Conservation (phyloP, 2,888 invertebrate species). For the Coecobrya sp. region DNA sequence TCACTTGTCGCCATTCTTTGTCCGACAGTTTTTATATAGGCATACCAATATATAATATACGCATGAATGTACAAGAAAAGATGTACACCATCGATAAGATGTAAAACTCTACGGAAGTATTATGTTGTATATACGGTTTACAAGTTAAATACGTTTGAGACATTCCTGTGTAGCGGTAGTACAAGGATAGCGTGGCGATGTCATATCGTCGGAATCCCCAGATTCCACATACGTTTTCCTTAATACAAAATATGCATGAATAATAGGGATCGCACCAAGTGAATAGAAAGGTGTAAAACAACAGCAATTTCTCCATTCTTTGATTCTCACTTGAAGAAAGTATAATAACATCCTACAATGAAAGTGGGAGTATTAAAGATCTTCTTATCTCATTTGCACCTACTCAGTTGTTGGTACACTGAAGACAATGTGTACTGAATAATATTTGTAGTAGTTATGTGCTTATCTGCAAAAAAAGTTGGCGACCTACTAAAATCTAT, state of each 20-base stretch:
- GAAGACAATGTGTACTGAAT: no score
- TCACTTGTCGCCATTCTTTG: conserved; percentile 75
- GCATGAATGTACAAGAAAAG: not conserved
- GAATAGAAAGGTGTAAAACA: conserved; percentile 46
- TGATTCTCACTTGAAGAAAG: conserved; percentile 5
- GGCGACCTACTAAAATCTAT: no score
- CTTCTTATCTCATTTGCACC: not conserved
- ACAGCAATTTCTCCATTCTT: conserved; percentile 64
- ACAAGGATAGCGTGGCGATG: not conserved
- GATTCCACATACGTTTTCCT: not conserved
- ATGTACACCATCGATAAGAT: conserved; percentile 15
- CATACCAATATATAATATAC: not conserved
- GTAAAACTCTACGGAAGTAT: not conserved
- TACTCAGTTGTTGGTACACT: not conserved
- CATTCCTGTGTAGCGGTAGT: conserved; percentile 43
- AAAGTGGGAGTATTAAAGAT: not conserved
- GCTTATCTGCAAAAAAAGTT: no score
- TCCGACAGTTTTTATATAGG: not conserved
- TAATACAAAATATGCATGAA: not conserved
- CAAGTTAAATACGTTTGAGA: conserved; percentile 13
- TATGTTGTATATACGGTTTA: conserved; percentile 10
- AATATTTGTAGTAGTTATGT: no score
- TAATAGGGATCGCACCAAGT: conserved; percentile 42
- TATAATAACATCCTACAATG: not conserved
- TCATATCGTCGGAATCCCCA: not conserved